phyloP scores from a whole-genome alignment of 2,888 invertebrate genomes.

The Chorisops tibialis region DNA sequence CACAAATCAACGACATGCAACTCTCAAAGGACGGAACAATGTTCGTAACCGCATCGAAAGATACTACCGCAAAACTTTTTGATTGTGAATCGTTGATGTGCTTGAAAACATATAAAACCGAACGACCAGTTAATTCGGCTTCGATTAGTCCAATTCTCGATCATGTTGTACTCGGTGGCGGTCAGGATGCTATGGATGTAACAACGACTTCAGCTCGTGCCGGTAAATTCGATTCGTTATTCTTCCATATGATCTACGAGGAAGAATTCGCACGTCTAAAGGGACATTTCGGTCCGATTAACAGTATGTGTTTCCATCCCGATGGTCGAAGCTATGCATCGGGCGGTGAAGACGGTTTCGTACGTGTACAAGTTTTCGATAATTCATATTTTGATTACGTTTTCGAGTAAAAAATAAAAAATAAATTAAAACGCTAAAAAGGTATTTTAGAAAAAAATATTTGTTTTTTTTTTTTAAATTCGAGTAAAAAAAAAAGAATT shows the following conservation, averaged over 20 bases:
- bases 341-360: constrained; percentile 98
- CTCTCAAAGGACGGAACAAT: constrained; percentile 87
- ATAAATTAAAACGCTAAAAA: background rate
- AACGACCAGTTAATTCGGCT: constrained; percentile 96
- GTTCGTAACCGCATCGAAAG: constrained; percentile 97
- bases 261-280: constrained; percentile 97
- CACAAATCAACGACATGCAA: constrained; percentile 94
- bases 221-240: constrained; percentile 94
- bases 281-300: constrained; percentile 99
- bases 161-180: constrained; percentile 97
- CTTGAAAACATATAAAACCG: constrained; percentile 95
- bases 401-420: constrained; percentile 67
- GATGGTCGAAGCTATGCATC: constrained; percentile 95
- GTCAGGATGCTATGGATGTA: constrained; percentile 99
- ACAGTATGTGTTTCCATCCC: constrained; percentile 96
- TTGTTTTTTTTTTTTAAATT: too few species aligned
- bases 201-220: constrained; percentile 90
- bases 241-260: constrained; percentile 94
- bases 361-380: constrained; percentile 94
- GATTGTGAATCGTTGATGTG: constrained; percentile 83
- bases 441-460: too few species aligned
- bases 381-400: constrained; percentile 93
- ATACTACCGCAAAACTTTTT: constrained; percentile 92
- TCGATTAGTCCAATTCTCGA: constrained; percentile 92
- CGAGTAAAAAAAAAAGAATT: background rate